Evolutionary conservation across 2,888 invertebrate species (phyloP), one percentile per base, ranked within the genome.

Genomic region (Pocota personata): DNA sequence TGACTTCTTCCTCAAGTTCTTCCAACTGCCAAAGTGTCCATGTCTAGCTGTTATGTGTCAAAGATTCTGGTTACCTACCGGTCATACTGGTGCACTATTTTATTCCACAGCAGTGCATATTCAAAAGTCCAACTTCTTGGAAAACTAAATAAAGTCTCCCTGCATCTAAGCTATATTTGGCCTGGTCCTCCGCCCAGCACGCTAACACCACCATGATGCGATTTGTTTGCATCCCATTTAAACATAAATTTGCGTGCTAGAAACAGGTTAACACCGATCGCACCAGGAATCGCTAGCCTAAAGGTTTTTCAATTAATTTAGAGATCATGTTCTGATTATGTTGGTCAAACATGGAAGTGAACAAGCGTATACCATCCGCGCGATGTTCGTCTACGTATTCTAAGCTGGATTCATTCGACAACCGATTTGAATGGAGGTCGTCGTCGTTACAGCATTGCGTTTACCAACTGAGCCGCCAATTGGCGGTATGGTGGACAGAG

Each of bases 231-330:
- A 62, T 24, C 72, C 32, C 62, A 78, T 78, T 84, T 87, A 76
- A 79, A 82, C 87, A 88, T 88, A 86, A 86, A 86, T 88, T 88
- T 79, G 88, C 87, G 86, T 88, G 87, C 87, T 66, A 52, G 66
- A 64, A 78, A 82, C 84, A 77, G 78, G 86, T 86, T 86, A 86
- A 86, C 86, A 72, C 66, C 55, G 82, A 82, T 82, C 77, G 60
- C 48, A 77, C 66, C 66, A 77, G 43, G 76, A 76, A 82, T 86
- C 76, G 67, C 67, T 67, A 67, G 76, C 76, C 82, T 77, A 82
- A 82, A 86, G 82, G 82, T 88, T 87, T 87, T 86, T 87, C 87
- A 88, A 88, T 87, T 88, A 88, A 88, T 88, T 88, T 87, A 88
- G 88, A 88, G 87, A 88, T 88, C 88, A 88, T 82, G 88, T 87